Conservation (phyloP, 2,888 invertebrate species). For the Norana najaformis region DNA sequence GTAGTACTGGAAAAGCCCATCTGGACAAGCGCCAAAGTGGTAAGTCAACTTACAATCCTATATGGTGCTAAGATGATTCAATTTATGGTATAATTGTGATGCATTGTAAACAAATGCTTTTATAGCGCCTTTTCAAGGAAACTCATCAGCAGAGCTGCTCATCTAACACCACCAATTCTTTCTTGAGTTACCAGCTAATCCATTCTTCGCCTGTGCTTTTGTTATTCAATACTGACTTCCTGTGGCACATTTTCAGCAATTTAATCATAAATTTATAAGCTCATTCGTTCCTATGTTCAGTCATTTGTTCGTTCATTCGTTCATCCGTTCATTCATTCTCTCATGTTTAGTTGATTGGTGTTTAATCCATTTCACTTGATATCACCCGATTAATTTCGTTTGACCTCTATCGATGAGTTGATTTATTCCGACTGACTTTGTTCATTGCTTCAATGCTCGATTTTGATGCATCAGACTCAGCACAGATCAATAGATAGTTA, state of each 20-base stretch:
- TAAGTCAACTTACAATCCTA: not conserved
- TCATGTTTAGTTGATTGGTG: not conserved
- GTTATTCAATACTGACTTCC: too few relatives aligned
- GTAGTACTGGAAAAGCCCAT: slow-evolving; percentile 34
- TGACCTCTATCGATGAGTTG: not conserved
- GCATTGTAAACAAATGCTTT: not conserved
- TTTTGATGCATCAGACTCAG: too few relatives aligned
- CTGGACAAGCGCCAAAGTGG: slow-evolving; percentile 33
- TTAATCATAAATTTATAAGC: not conserved
- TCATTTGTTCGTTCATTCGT: not conserved
- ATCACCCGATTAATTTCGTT: not conserved
- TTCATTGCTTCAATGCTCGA: not conserved
- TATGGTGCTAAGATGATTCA: not conserved
- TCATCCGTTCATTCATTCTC: not conserved
- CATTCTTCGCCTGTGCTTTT: too few relatives aligned
- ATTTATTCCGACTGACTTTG: not conserved
- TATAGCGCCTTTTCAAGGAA: not conserved
- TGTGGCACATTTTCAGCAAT: not conserved
- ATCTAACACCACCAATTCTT: too few relatives aligned
- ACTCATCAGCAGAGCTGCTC: not conserved
- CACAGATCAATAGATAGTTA: too few relatives aligned
- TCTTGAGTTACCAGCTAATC: too few relatives aligned
- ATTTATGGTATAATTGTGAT: not conserved
- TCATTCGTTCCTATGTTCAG: not conserved
- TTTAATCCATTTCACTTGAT: not conserved